A percentile compares a stretch with the other conserved stretches of the same genome.
These are phyloP conservation scores for Imbricaverruca yamaguchii DNA, from an alignment of 2,888 invertebrate genomes.

Conservation along the genomic window DNA sequence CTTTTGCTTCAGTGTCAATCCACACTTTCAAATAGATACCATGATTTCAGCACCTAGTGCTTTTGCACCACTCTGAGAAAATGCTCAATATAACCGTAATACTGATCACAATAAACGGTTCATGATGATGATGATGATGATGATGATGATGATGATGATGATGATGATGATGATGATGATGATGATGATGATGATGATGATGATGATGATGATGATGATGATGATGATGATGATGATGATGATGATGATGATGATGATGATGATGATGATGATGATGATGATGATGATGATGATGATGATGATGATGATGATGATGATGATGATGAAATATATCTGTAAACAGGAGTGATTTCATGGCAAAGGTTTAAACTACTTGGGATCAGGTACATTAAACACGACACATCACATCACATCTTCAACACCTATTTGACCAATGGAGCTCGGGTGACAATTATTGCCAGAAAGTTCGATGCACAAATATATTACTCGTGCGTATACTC, in stretches of 20 bases:
- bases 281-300: conserved; percentile 13
- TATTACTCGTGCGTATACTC: no score
- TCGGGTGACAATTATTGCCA: no score
- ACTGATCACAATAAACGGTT: neutral
- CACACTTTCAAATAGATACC: no score
- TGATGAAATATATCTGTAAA: neutral
- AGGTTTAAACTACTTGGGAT: no score
- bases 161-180: conserved; percentile 11
- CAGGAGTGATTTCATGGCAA: no score
- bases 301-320: conserved; percentile 7
- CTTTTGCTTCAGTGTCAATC: neutral
- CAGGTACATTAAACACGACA: no score
- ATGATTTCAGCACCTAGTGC: no score
- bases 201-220: conserved; percentile 13
- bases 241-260: conserved; percentile 13
- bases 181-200: conserved; percentile 13
- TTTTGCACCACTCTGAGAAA: no score
- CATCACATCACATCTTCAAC: no score
- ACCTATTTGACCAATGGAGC: no score
- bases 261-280: conserved; percentile 13
- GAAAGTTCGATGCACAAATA: no score
- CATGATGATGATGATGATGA: neutral
- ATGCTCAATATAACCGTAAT: no score
- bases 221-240: conserved; percentile 13
- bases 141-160: conserved; percentile 11